phyloP scores from a whole-genome alignment of 1,140 invertebrate genomes.

The Drosophila ohnishii region DNA sequence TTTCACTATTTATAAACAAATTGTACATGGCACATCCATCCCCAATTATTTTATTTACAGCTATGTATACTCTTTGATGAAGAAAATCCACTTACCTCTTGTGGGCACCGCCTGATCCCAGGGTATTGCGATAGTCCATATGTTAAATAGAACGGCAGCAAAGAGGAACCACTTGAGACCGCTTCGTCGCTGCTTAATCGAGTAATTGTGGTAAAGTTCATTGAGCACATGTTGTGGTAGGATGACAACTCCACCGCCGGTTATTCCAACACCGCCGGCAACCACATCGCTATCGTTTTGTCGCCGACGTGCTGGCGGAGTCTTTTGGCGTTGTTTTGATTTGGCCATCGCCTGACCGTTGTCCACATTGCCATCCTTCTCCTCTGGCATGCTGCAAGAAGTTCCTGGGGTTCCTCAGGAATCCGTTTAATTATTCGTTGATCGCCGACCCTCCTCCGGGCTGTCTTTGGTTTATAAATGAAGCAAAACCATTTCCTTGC shows the following conservation, averaged over 20 bases:
- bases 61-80: neutral
- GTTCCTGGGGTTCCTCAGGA: conserved; percentile 3
- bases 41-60: no score
- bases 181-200: conserved; percentile 88
- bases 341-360: conserved; percentile 63
- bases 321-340: conserved; percentile 45
- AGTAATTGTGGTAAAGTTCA: conserved; percentile 90
- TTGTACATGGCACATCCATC: neutral
- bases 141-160: conserved; percentile 87
- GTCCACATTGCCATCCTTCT: conserved; percentile 61
- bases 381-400: conserved; percentile 60
- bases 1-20: neutral
- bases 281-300: conserved; percentile 65
- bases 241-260: conserved; percentile 68
- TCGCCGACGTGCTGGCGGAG: conserved; percentile 47
- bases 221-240: conserved; percentile 87
- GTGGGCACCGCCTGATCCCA: conserved; percentile 83
- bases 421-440: conserved; percentile 49
- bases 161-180: conserved; percentile 90
- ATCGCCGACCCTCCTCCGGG: conserved; percentile 29
- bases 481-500: conserved; percentile 54
- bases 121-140: conserved; percentile 86
- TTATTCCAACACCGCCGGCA: conserved; percentile 64
- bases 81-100: conserved; percentile 60
- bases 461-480: conserved; percentile 55